Percentiles rank a stretch among this genome's conserved stretches.
Conservation (phyloP, 1,140 invertebrate genomes). For the Drosophila leontia region DNA sequence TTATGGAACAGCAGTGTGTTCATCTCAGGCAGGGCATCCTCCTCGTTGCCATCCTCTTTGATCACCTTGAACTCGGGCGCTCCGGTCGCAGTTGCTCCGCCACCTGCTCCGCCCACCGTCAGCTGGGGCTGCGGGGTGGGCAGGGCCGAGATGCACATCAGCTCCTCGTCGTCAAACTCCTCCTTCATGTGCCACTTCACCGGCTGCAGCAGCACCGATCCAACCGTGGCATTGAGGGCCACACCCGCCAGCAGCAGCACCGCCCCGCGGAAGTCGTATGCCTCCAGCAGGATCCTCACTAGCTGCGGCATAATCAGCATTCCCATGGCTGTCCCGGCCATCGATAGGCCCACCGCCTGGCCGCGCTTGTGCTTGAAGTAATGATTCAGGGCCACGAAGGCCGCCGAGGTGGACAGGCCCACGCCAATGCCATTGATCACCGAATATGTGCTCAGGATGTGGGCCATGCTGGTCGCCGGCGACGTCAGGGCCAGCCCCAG, state of each 20-base stretch:
- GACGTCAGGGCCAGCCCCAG: constrained; percentile 89
- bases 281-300: constrained; percentile 87
- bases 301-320: constrained; percentile 91
- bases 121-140: constrained; percentile 69
- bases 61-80: constrained; percentile 74
- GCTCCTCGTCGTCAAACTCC: constrained; percentile 87
- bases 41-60: constrained; percentile 85
- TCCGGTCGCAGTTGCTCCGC: constrained; percentile 14
- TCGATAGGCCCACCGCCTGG: constrained; percentile 90
- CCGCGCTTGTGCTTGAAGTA: constrained; percentile 91
- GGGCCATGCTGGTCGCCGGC: constrained; percentile 89
- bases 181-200: constrained; percentile 88
- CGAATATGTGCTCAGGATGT: constrained; percentile 91
- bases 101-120: constrained; percentile 36
- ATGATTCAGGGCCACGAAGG: constrained; percentile 90
- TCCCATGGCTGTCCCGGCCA: constrained; percentile 91
- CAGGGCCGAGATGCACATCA: constrained; percentile 85
- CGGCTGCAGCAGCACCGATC: constrained; percentile 89
- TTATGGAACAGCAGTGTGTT: constrained; percentile 82
- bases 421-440: constrained; percentile 91
- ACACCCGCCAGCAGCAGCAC: constrained; percentile 89
- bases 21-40: constrained; percentile 84
- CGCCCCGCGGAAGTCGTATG: constrained; percentile 88
- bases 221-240: constrained; percentile 88
- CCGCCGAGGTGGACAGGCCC: constrained; percentile 89